Evolutionary conservation across 2,113 vertebrate species (phyloP).

Genomic region (Psammodynastes pulverulentus): DNA sequence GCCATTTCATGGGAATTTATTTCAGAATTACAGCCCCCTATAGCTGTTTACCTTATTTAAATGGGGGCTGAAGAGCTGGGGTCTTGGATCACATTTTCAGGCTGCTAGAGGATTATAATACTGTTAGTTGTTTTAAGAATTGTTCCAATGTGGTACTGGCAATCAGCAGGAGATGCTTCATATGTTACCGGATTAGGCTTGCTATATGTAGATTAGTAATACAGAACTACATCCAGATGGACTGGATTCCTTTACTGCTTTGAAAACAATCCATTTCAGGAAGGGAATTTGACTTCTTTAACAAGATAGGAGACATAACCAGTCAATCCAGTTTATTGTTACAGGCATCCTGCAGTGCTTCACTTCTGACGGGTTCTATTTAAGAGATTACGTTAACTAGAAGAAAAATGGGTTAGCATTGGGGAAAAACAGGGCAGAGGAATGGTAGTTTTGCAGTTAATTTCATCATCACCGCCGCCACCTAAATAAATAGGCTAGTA

Average conservation of each 20-base stretch:
- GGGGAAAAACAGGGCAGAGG: conserved; percentile 24
- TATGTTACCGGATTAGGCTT: conserved; percentile 9
- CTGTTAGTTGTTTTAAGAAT: background rate
- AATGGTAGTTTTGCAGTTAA: conserved; percentile 28
- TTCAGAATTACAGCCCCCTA: background rate
- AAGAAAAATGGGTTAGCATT: background rate
- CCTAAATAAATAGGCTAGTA: conserved; percentile 15
- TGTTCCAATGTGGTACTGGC: background rate
- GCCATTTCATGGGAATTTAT: background rate
- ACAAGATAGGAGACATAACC: conserved; percentile 47
- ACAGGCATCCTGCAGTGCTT: conserved; percentile 33
- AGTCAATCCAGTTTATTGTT: conserved; percentile 50
- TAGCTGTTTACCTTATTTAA: background rate
- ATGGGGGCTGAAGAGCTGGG: background rate
- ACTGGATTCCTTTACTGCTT: conserved; percentile 49
- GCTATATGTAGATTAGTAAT: conserved; percentile 29
- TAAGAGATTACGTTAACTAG: conserved; percentile 41
- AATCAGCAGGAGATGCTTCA: background rate
- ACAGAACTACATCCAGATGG: conserved; percentile 9
- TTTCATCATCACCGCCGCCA: background rate
- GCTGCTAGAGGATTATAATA: background rate
- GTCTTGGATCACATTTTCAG: background rate
- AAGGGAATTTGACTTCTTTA: conserved; percentile 43
- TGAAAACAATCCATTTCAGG: conserved; percentile 40
- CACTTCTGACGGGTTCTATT: conserved; percentile 32